A percentile compares a stretch with the other conserved stretches of the same genome.
Evolutionary conservation across 2,113 vertebrate genomes (phyloP).

Genomic region (Prolemur simus): DNA sequence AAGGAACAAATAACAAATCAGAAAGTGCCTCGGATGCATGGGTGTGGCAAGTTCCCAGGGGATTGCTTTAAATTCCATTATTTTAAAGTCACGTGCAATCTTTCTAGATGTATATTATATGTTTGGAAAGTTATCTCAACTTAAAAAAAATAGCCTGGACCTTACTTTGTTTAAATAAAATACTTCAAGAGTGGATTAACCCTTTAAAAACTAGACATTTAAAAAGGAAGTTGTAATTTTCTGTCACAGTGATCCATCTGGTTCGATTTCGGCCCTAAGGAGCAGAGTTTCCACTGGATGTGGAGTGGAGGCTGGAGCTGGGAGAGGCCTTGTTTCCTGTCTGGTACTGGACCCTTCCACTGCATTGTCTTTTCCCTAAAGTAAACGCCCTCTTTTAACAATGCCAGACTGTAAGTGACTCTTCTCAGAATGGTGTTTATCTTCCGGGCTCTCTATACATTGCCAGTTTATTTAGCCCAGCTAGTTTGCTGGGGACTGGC

Average conservation of each 20-base stretch:
- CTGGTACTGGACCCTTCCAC: background rate
- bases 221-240: background rate
- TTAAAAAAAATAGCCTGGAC: background rate
- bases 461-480: background rate
- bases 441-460: conserved; percentile 31
- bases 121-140: background rate
- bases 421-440: background rate
- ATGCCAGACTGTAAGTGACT: background rate
- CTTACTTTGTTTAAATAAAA: background rate
- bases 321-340: background rate
- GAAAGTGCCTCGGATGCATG: background rate
- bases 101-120: background rate
- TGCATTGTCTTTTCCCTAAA: background rate
- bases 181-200: background rate
- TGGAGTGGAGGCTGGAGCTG: background rate
- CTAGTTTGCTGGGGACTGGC: background rate
- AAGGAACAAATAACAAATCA: background rate
- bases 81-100: background rate
- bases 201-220: background rate
- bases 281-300: background rate
- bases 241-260: background rate
- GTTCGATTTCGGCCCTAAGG: background rate
- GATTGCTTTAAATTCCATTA: background rate
- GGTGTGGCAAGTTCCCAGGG: background rate
- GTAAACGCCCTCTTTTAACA: background rate